Evolutionary conservation across 2,797 vertebrate species (phyloP), one percentile per base, ranked within the genome.

Genomic region (Crocidura indochinensis): DNA sequence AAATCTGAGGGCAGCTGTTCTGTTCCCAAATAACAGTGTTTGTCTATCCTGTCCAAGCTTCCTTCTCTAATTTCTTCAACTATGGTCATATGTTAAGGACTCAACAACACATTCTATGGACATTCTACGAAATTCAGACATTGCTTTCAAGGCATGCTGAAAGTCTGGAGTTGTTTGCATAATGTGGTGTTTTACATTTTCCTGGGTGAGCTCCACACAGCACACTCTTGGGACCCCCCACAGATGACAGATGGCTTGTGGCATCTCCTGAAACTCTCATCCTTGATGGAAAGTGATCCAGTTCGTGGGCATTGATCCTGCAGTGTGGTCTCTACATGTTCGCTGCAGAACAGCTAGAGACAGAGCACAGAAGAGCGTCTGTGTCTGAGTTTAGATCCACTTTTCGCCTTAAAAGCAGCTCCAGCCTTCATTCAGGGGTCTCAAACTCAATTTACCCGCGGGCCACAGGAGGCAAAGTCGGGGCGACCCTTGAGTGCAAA

Each of bases 371-470:
- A 2, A 73, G 6, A 1, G 76, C 8, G 2, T 73, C 38, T 73
- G 82, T 62, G 7, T 72, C 4, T 69, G 65, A 19, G 6, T 85
- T 27, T 62, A 80, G n/a, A 69, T 2, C 38, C 5, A 29, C 11
- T 20, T 86, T 78, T 87, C 94, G n/a, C 24, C 78, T 11, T 71
- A 64, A 88, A 56, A 60, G 24, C 20, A 90, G 60, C 62, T 81
- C 6, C 82, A 68, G 5, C 6, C 46, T n/a, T n/a, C n/a, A n/a
- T n/a, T n/a, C n/a, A n/a, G n/a, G n/a, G n/a, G n/a, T n/a, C n/a
- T n/a, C n/a, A n/a, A n/a, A n/a, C n/a, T n/a, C n/a, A n/a, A n/a
- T n/a, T n/a, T n/a, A n/a, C n/a, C n/a, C n/a, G n/a, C n/a, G n/a
- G n/a, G n/a, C n/a, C n/a, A n/a, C n/a, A n/a, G n/a, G n/a, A n/a